Conservation (phyloP, 2,113 vertebrate species). For the Polyodon spathula region DNA sequence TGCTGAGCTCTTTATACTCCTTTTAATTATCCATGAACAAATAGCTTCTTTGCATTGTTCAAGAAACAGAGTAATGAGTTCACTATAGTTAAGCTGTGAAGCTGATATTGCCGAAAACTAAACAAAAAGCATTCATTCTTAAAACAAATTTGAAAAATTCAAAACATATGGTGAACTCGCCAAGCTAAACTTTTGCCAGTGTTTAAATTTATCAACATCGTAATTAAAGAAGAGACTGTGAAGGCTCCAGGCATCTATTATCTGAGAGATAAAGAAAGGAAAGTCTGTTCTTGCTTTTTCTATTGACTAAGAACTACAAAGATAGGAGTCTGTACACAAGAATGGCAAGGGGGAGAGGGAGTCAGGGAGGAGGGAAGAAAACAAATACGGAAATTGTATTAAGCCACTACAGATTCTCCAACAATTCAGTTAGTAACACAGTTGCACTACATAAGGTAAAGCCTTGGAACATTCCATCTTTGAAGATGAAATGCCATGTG, state of each 20-base stretch:
- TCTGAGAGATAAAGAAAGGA: too few relatives aligned
- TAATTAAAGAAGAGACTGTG: too few relatives aligned
- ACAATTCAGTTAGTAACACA: constrained; percentile 55
- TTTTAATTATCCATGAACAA: too few relatives aligned
- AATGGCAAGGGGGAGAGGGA: constrained; percentile 23
- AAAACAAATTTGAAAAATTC: constrained; percentile 28
- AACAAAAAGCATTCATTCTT: not conserved
- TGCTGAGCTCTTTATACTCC: not conserved
- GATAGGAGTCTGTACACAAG: too few relatives aligned
- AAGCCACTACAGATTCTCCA: constrained; percentile 22
- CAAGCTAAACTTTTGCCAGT: not conserved
- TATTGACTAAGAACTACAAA: too few relatives aligned
- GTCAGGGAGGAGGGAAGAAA: constrained; percentile 41
- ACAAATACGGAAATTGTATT: constrained; percentile 32
- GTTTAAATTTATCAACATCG: too few relatives aligned
- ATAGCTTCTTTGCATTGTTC: too few relatives aligned
- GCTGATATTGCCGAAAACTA: too few relatives aligned
- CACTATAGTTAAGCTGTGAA: too few relatives aligned
- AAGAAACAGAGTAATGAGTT: too few relatives aligned
- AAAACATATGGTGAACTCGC: not conserved
- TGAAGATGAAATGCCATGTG: constrained; percentile 63
- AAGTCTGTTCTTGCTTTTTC: too few relatives aligned
- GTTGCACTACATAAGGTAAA: constrained; percentile 62
- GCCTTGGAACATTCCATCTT: constrained; percentile 82
- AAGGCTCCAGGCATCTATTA: too few relatives aligned